Evolutionary conservation across 2,797 vertebrate species (phyloP).

Genomic region (Myotis findleyi): DNA sequence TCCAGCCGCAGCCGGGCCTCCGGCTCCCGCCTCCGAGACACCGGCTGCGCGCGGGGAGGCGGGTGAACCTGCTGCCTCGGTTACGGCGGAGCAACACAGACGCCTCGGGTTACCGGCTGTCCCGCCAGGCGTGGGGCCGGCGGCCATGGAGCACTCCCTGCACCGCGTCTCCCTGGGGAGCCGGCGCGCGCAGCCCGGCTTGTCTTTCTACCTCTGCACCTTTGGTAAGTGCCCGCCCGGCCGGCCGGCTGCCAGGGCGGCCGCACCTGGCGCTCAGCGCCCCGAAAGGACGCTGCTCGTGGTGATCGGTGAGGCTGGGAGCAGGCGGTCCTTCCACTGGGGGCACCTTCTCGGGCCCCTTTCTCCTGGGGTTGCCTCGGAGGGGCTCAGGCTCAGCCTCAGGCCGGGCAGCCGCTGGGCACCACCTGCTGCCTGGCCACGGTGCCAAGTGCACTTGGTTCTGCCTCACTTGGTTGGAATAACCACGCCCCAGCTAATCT

Average conservation of each 20-base stretch:
- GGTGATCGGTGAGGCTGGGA: background rate
- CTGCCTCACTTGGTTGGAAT: conserved; percentile 31
- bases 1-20: background rate
- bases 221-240: conserved; percentile 84
- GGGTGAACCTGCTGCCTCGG: conserved; percentile 68
- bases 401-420: background rate
- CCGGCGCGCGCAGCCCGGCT: conserved; percentile 65
- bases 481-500: background rate
- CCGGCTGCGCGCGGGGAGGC: background rate
- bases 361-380: background rate
- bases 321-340: background rate
- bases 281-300: background rate
- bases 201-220: conserved; percentile 83
- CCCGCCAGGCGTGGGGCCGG: background rate
- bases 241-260: background rate
- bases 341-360: background rate
- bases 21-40: background rate
- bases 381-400: background rate
- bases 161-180: conserved; percentile 79
- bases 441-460: background rate
- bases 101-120: conserved; percentile 24
- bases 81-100: conserved; percentile 65
- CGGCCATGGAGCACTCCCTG: conserved; percentile 78
- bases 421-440: background rate
- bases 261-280: background rate